These are phyloP conservation scores for Synanthedon formicaeformis DNA, from an alignment of 2,888 invertebrate species.

Conservation along the genomic window DNA sequence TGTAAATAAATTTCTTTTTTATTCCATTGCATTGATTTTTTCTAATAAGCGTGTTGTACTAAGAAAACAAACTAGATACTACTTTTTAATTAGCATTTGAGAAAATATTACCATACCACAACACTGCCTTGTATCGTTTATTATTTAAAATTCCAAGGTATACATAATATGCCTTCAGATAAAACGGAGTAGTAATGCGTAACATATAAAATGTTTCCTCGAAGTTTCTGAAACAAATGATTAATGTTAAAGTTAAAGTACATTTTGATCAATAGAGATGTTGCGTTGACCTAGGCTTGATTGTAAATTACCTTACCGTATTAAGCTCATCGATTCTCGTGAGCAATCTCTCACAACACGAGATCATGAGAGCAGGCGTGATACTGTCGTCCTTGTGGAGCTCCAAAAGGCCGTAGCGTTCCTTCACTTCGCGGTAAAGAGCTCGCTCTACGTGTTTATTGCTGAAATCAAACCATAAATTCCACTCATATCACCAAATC, in stretches of 20 bases:
- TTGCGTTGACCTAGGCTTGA: no score
- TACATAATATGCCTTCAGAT: slow-evolving; percentile 90
- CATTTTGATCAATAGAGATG: neutral
- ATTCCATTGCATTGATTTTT: neutral
- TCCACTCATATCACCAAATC: no score
- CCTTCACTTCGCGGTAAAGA: slow-evolving; percentile 75
- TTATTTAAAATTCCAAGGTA: slow-evolving; percentile 91
- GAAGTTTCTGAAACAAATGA: slow-evolving; percentile 60
- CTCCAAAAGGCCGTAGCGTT: slow-evolving; percentile 76
- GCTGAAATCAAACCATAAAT: slow-evolving; percentile 38
- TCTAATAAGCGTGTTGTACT: neutral
- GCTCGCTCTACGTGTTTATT: slow-evolving; percentile 85
- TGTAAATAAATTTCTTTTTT: neutral
- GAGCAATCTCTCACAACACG: slow-evolving; percentile 81
- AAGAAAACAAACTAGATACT: no score
- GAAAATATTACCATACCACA: no score
- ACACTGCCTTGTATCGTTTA: neutral
- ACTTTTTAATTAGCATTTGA: no score
- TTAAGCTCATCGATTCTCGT: slow-evolving; percentile 45
- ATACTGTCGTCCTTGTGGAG: slow-evolving; percentile 91
- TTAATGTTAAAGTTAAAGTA: neutral
- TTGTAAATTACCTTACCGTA: slow-evolving; percentile 21
- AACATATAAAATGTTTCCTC: slow-evolving; percentile 80
- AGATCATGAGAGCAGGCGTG: slow-evolving; percentile 89
- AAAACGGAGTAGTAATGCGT: slow-evolving; percentile 93